Base-by-base conservation (phyloP, 2,797 vertebrate species). In the Sus cebifrons region DNA sequence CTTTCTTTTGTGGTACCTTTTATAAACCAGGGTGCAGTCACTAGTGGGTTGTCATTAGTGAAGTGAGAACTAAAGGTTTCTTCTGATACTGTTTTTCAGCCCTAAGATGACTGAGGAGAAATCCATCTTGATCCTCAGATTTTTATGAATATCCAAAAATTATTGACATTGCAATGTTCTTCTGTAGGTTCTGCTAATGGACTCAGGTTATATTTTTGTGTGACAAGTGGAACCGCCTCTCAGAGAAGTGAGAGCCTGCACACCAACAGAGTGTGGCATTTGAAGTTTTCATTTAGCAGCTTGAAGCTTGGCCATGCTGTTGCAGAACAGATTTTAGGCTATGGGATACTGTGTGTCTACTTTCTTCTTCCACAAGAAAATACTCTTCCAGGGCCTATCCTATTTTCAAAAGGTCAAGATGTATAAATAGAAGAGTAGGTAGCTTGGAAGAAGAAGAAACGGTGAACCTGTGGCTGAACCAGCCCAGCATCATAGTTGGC, bases 321-420 rank as follows among this genome's bases (percentile, higher is more conserved):
- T 82, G n/a, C 11, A 90, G 64, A 86, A 23, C 27, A 78, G 70
- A 92, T 83, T 75, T 90, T 73, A 86, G 88, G 17, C 32, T 77
- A 2, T 58, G 89, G 75, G 9, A 83, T 20, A 54, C 32, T 25
- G 5, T 78, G n/a, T 84, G 17, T 79, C 75, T 95, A 52, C 56
- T 71, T 95, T 78, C 79, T 88, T 88, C 60, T 97, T 91, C 87
- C 65, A 92, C 32, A 82, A 84, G 27, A 83, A 96, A 95, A 94
- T 86, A 77, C 64, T 6, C 21, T 23, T 74, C 25, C 5, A 87
- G 6, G 68, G 29, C 36, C 44, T 96, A 49, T 83, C 11, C 54
- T 86, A 5, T 88, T 84, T 95, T 17, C n/a, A 74, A 95, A 91
- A 86, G 54, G 32, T 16, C 79, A 88, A 83, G 58, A 25, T 17